Evolutionary conservation across 2,113 vertebrate species (phyloP).

Genomic region (Odocoileus hemionus): DNA sequence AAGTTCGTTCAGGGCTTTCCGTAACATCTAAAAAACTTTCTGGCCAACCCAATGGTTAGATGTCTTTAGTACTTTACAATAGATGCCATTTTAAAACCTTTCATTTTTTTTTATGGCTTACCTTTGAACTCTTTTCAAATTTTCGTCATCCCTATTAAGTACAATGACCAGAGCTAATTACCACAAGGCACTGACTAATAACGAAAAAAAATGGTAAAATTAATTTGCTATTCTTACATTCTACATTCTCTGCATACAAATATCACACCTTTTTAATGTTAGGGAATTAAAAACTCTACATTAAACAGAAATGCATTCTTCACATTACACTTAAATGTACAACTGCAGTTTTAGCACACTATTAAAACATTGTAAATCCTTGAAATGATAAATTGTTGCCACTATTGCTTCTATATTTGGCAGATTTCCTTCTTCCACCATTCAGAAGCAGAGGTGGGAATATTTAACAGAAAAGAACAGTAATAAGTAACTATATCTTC

Average conservation of each 20-base stretch:
- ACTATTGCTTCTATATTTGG: background rate
- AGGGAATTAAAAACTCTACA: background rate
- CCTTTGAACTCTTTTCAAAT: conserved; percentile 30
- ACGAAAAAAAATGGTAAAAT: conserved; percentile 14
- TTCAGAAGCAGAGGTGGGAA: background rate
- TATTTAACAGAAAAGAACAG: background rate
- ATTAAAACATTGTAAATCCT: background rate
- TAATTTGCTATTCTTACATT: background rate
- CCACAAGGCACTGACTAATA: background rate
- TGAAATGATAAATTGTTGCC: background rate
- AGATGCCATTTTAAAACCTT: background rate
- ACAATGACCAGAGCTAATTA: conserved; percentile 15
- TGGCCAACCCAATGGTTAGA: background rate
- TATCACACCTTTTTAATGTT: background rate
- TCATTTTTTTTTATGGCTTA: background rate
- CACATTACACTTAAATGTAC: background rate
- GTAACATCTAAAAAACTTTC: background rate
- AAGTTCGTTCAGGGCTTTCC: background rate
- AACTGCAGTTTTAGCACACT: background rate
- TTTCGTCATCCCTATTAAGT: background rate
- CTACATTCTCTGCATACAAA: conserved; percentile 17
- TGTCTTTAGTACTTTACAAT: background rate
- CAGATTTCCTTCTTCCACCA: background rate
- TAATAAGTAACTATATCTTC: background rate
- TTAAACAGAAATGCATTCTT: conserved; percentile 5